These are phyloP conservation scores for Pseudachorutes palmiensis DNA, from an alignment of 1,140 invertebrate genomes.

Conservation along the genomic window DNA sequence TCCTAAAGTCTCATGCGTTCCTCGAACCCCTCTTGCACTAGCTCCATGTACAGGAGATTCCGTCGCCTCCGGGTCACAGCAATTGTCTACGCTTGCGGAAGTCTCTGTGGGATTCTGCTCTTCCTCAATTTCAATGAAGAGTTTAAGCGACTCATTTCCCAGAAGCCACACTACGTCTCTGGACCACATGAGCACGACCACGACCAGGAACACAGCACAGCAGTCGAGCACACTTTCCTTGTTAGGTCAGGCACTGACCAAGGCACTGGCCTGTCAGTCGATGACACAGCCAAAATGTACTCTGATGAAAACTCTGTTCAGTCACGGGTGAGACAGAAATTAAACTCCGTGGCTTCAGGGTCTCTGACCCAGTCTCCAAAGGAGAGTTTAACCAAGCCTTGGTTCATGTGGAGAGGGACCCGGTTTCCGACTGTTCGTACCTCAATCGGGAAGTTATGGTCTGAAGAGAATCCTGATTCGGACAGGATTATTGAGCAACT, in stretches of 20 bases:
- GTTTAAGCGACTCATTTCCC: constrained; percentile 30
- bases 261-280: too few relatives aligned
- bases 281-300: too few relatives aligned
- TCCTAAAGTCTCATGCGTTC: too few relatives aligned
- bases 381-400: constrained; percentile 18
- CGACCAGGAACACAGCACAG: not conserved
- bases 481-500: constrained; percentile 62
- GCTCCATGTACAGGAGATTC: constrained; percentile 29
- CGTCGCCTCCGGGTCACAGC: constrained; percentile 31
- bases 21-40: not conserved
- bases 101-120: constrained; percentile 33
- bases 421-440: constrained; percentile 15
- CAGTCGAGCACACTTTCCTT: not conserved
- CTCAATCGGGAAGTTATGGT: constrained; percentile 50
- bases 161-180: constrained; percentile 11
- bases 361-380: not conserved
- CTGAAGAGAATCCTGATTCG: constrained; percentile 48
- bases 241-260: not conserved
- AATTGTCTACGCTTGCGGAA: constrained; percentile 35
- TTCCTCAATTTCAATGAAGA: constrained; percentile 36
- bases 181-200: constrained; percentile 10
- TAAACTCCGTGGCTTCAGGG: constrained; percentile 11
- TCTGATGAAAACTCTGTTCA: constrained; percentile 6
- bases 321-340: not conserved
- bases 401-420: constrained; percentile 35